These are phyloP conservation scores for Agriotes lineatus DNA, from an alignment of 2,888 invertebrate genomes.

Conservation along the genomic window DNA sequence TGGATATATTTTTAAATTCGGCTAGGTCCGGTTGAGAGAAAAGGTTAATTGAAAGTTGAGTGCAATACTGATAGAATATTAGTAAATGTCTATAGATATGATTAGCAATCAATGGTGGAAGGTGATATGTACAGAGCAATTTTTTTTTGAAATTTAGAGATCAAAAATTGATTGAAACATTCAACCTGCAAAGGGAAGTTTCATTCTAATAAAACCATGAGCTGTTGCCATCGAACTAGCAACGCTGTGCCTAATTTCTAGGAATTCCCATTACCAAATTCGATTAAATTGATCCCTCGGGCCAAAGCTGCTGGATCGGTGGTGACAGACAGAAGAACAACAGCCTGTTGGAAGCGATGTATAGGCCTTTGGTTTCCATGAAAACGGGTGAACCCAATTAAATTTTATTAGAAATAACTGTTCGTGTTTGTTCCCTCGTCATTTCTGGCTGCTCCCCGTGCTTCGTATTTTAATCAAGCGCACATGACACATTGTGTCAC, in stretches of 20 bases:
- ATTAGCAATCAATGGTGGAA: too few species aligned
- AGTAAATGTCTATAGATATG: too few species aligned
- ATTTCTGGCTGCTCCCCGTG: slow-evolving; percentile 14
- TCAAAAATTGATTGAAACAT: too few species aligned
- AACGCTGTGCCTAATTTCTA: slow-evolving; percentile 25
- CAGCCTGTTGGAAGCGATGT: slow-evolving; percentile 28
- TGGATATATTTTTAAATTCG: too few species aligned
- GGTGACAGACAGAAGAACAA: slow-evolving; percentile 28
- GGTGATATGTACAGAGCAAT: too few species aligned
- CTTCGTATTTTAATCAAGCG: slow-evolving; percentile 35
- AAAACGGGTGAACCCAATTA: slow-evolving; percentile 37
- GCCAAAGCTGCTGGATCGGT: slow-evolving; percentile 22
- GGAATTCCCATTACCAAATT: slow-evolving; percentile 26
- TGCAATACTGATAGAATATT: too few species aligned
- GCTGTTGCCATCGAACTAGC: too few species aligned
- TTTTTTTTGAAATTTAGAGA: too few species aligned
- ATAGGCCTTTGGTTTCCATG: slow-evolving; percentile 35
- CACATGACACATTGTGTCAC: slow-evolving; percentile 30
- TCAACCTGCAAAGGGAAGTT: too few species aligned
- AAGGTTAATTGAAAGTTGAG: too few species aligned
- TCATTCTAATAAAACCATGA: too few species aligned
- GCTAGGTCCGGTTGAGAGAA: too few species aligned
- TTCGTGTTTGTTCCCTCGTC: slow-evolving; percentile 35
- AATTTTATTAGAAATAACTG: slow-evolving; percentile 40
- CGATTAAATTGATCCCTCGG: slow-evolving; percentile 27